Percentiles rank a stretch among this genome's conserved stretches.
phyloP scores from a whole-genome alignment of 2,888 invertebrate species.

The Clusia tigrina region DNA sequence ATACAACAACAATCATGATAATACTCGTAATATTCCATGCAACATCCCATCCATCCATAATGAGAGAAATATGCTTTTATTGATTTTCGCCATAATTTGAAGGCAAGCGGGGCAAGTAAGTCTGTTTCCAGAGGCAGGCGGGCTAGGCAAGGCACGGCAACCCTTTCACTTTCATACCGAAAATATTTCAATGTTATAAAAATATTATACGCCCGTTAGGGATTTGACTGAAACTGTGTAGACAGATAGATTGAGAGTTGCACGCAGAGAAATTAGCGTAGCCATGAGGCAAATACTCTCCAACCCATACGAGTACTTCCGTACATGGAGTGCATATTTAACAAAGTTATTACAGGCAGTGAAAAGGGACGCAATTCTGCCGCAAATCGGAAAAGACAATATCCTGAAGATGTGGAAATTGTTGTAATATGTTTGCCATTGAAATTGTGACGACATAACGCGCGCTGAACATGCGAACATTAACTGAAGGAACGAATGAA shows the following conservation, averaged over 20 bases:
- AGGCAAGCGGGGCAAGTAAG: neutral
- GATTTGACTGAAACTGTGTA: conserved; percentile 22
- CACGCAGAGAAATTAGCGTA: conserved; percentile 20
- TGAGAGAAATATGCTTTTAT: conserved; percentile 35
- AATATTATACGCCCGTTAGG: conserved; percentile 21
- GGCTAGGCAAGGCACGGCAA: conserved; percentile 16
- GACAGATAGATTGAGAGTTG: conserved; percentile 20
- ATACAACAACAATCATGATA: conserved; percentile 16
- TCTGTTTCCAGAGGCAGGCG: neutral
- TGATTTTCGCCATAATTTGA: conserved; percentile 34
- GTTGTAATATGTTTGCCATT: conserved; percentile 18
- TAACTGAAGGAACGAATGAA: too few relatives aligned
- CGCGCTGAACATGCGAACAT: too few relatives aligned
- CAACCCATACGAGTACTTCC: too few relatives aligned
- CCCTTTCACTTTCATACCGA: conserved; percentile 33
- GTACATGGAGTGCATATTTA: conserved; percentile 21
- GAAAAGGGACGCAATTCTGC: neutral
- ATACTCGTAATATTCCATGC: neutral
- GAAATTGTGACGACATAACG: conserved; percentile 29
- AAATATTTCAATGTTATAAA: conserved; percentile 12
- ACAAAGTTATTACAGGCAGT: conserved; percentile 22
- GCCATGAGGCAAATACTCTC: conserved; percentile 9
- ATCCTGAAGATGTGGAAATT: conserved; percentile 23
- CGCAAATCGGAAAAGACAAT: conserved; percentile 27
- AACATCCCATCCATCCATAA: conserved; percentile 17